phyloP scores from a whole-genome alignment of 2,888 invertebrate genomes.

The Parnassius glacialis region DNA sequence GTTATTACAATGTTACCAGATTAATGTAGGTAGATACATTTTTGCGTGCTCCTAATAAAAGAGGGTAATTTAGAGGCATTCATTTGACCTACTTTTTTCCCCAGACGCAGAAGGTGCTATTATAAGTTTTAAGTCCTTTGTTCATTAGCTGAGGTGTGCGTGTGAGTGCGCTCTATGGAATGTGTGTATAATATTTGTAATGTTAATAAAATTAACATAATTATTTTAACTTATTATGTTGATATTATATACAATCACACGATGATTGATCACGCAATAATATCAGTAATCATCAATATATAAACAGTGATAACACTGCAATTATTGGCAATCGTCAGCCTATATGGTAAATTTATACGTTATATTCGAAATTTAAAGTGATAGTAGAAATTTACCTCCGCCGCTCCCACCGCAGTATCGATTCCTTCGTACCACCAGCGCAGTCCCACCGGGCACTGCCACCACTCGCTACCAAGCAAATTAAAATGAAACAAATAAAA shows the following conservation, averaged over 20 bases:
- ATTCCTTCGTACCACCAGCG: conserved; percentile 71
- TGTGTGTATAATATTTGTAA: too few relatives aligned
- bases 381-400: conserved; percentile 62
- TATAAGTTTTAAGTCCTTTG: conserved; percentile 8
- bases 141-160: not conserved
- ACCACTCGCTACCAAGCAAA: conserved; percentile 64
- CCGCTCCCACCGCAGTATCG: conserved; percentile 76
- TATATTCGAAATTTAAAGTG: conserved; percentile 26
- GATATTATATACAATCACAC: too few relatives aligned
- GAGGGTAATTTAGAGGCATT: not conserved
- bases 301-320: too few relatives aligned
- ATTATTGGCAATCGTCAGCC: too few relatives aligned
- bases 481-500: conserved; percentile 71
- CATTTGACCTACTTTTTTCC: conserved; percentile 6
- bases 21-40: not conserved
- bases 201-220: too few relatives aligned
- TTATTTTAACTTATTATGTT: too few relatives aligned
- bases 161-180: too few relatives aligned
- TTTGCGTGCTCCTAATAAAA: not conserved
- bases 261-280: too few relatives aligned
- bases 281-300: too few relatives aligned
- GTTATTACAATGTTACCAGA: too few relatives aligned
- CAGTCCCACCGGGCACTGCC: conserved; percentile 53
- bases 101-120: not conserved
- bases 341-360: not conserved